phyloP scores from a whole-genome alignment of 2,113 vertebrate genomes.

The Athene cunicularia region DNA sequence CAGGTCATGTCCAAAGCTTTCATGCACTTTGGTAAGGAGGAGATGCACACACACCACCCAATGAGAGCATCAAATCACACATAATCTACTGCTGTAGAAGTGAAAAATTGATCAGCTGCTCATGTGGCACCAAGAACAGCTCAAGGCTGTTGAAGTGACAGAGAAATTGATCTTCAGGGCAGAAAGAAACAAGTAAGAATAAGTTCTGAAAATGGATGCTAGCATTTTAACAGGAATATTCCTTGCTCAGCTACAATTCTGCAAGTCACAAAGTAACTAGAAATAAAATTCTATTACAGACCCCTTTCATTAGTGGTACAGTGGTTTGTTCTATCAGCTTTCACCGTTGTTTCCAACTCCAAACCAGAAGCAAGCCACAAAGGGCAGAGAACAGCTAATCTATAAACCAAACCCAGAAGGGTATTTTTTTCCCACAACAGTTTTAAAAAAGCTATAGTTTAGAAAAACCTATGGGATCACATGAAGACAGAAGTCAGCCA shows the following conservation, averaged over 20 bases:
- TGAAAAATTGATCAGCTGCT: not conserved
- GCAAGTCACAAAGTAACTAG: not conserved
- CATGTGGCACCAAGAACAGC: not conserved
- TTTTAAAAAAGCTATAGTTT: not conserved
- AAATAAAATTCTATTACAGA: not conserved
- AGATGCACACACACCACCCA: not conserved
- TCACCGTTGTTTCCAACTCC: not conserved
- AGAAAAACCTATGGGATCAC: not conserved
- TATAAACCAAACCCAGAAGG: not conserved
- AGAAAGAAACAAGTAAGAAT: not conserved
- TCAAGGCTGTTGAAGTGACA: not conserved
- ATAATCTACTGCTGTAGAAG: not conserved
- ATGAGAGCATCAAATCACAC: not conserved
- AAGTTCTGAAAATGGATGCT: not conserved
- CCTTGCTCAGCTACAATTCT: not conserved
- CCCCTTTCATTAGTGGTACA: not conserved
- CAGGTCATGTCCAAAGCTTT: not conserved
- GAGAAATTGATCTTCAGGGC: not conserved
- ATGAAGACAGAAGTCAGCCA: not conserved
- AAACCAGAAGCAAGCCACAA: constrained; percentile 9
- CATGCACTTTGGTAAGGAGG: not conserved
- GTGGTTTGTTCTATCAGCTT: not conserved
- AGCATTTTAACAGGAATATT: not conserved
- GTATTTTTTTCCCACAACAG: not conserved
- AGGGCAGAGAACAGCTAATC: constrained; percentile 4